Conservation (phyloP, 2,888 invertebrate genomes). For the Sacculina carcini region DNA sequence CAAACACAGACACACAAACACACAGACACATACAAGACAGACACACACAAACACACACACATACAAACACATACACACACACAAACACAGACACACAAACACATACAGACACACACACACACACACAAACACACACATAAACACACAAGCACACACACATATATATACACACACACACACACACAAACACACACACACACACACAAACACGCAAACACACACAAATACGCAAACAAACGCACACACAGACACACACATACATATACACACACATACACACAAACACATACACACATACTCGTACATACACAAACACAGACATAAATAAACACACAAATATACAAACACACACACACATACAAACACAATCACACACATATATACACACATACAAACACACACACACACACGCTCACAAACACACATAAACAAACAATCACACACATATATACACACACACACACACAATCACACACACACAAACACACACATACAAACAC, state of each 20-base stretch:
- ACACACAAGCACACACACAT: background rate
- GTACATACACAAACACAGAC: background rate
- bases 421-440: background rate
- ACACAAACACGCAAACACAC: background rate
- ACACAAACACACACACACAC: background rate
- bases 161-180: background rate
- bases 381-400: background rate
- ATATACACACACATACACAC: background rate
- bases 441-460: background rate
- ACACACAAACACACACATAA: background rate
- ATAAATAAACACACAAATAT: background rate
- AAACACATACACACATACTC: background rate
- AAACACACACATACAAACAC: background rate
- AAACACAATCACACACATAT: background rate
- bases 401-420: background rate
- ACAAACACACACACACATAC: background rate
- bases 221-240: background rate
- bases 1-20: background rate
- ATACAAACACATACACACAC: background rate
- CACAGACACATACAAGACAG: background rate
- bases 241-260: background rate
- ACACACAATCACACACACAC: background rate
- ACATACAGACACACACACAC: background rate
- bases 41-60: background rate
- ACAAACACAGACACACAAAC: background rate